Evolutionary conservation across 2,888 invertebrate species (phyloP).

Genomic region (Melieria crassipennis): DNA sequence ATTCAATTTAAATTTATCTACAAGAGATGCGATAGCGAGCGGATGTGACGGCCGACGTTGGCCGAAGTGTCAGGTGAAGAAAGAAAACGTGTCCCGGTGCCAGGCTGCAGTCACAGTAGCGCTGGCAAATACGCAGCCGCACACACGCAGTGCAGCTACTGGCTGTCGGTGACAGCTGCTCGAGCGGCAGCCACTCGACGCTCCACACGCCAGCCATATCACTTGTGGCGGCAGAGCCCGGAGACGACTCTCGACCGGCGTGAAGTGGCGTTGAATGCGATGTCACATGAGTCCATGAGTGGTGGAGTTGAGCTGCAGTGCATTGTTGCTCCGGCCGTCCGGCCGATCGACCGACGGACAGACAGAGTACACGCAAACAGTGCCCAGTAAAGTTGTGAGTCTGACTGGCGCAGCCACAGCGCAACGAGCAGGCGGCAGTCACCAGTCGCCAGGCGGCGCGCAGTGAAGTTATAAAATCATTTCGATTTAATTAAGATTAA

Average conservation of each 20-base stretch:
- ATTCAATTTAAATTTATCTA: conserved; percentile 45
- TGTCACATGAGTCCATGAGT: too few species aligned
- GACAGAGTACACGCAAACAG: too few species aligned
- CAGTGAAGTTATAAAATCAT: conserved; percentile 42
- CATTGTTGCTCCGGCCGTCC: too few species aligned
- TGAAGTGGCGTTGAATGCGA: too few species aligned
- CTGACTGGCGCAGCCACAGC: not conserved
- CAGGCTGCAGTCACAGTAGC: conserved; percentile 11
- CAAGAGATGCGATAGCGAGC: conserved; percentile 24
- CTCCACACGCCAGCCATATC: conserved; percentile 4
- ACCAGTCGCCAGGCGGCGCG: conserved; percentile 1
- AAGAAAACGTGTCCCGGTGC: conserved; percentile 4
- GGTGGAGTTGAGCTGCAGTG: too few species aligned
- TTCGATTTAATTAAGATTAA: conserved; percentile 53
- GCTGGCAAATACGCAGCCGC: conserved; percentile 15
- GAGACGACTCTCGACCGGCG: too few species aligned
- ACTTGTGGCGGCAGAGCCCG: not conserved
- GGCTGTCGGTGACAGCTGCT: conserved; percentile 27
- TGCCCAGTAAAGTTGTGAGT: not conserved
- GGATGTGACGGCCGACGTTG: not conserved
- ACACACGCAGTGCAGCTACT: conserved; percentile 20
- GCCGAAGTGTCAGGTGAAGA: not conserved
- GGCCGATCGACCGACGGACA: too few species aligned
- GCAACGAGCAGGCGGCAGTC: not conserved
- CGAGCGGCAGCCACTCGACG: not conserved